Evolutionary conservation across 2,113 vertebrate genomes (phyloP).

Genomic region (Sylvilagus bachmani): DNA sequence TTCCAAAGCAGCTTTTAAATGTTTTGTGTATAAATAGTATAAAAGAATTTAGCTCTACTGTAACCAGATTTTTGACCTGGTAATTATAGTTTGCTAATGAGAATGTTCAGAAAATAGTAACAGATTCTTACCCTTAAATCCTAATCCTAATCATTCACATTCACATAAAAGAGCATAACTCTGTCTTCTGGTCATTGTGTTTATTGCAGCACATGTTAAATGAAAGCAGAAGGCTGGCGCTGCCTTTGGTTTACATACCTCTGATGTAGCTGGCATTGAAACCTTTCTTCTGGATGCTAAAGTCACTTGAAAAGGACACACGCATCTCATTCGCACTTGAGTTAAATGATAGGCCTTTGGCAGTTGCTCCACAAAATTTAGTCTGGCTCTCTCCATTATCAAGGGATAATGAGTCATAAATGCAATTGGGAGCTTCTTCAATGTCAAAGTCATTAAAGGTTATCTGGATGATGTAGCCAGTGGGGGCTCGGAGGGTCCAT

Average conservation of each 20-base stretch:
- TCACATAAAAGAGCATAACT: constrained; percentile 67
- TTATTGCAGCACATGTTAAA: constrained; percentile 64
- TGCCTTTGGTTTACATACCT: constrained; percentile 89
- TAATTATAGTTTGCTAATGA: constrained; percentile 45
- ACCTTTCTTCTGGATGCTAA: constrained; percentile 97
- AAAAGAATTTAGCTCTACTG: constrained; percentile 53
- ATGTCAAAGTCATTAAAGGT: constrained; percentile 97
- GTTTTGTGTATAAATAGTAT: constrained; percentile 47
- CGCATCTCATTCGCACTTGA: constrained; percentile 96
- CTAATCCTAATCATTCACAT: constrained; percentile 60
- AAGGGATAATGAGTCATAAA: constrained; percentile 94
- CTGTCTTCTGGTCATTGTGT: constrained; percentile 37
- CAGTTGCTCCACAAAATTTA: constrained; percentile 95
- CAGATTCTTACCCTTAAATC: constrained; percentile 61
- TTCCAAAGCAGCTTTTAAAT: constrained; percentile 52
- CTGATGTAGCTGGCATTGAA: constrained; percentile 94
- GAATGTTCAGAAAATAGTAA: constrained; percentile 50
- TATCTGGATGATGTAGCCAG: constrained; percentile 96
- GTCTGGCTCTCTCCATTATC: constrained; percentile 91
- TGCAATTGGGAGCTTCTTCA: constrained; percentile 96
- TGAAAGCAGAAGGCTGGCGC: constrained; percentile 55
- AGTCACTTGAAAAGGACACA: constrained; percentile 95
- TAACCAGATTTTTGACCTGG: constrained; percentile 52
- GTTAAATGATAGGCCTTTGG: constrained; percentile 95
- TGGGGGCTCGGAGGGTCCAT: constrained; percentile 95